These are phyloP conservation scores for Tipula helvola DNA, from an alignment of 2,888 invertebrate species.

Conservation along the genomic window DNA sequence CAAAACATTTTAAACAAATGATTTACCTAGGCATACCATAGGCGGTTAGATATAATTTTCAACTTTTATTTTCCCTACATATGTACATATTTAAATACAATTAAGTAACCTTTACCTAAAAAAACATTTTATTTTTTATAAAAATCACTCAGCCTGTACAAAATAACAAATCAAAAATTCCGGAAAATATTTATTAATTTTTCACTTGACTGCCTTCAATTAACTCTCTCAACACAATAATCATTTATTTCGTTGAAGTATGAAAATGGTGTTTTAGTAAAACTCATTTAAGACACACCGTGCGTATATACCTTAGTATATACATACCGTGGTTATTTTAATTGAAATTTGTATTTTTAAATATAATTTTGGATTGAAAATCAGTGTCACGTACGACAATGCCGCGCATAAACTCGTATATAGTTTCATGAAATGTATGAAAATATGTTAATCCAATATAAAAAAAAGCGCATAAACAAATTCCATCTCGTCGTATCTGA, in stretches of 20 bases:
- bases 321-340: neutral
- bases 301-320: neutral
- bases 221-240: neutral
- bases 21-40: too few relatives aligned
- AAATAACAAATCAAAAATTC: neutral
- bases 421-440: neutral
- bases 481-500: neutral
- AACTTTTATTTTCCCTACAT: too few relatives aligned
- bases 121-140: neutral
- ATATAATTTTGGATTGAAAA: neutral
- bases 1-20: too few relatives aligned
- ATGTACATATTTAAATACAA: too few relatives aligned
- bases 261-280: neutral
- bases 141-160: neutral
- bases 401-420: neutral
- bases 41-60: too few relatives aligned
- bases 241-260: neutral
- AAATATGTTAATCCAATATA: neutral
- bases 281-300: neutral
- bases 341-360: neutral
- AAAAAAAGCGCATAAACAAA: neutral
- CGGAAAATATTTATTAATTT: neutral
- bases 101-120: neutral
- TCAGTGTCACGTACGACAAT: neutral
- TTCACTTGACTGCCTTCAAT: neutral